Percentiles rank a stretch among this genome's conserved stretches.
These are phyloP conservation scores for Gymnoscopelus braueri DNA, from an alignment of 2,797 vertebrate species.

Conservation along the genomic window DNA sequence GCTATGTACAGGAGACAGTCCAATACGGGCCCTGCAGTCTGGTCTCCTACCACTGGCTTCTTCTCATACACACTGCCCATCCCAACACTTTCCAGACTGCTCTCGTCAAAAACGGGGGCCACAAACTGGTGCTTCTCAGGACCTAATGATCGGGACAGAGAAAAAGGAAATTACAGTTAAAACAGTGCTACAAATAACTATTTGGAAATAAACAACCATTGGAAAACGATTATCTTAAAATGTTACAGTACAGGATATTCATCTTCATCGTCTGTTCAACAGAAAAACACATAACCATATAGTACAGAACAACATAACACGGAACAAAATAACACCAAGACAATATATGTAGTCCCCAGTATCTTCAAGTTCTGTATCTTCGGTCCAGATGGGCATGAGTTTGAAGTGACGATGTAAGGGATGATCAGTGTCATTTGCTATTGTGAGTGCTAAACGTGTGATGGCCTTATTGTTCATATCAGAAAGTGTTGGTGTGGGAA, in stretches of 20 bases:
- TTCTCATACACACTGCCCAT: conserved; percentile 92
- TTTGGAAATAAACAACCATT: neutral
- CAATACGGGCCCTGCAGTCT: conserved; percentile 90
- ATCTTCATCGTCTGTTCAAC: too few species aligned
- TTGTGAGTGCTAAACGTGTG: too few species aligned
- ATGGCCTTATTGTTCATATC: too few species aligned
- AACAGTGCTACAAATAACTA: neutral
- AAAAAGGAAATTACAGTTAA: neutral
- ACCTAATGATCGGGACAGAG: conserved; percentile 74
- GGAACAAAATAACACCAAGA: neutral
- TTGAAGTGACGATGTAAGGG: too few species aligned
- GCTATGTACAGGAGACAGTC: conserved; percentile 95
- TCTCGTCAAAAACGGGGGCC: conserved; percentile 77
- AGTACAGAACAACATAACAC: neutral
- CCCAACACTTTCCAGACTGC: conserved; percentile 79
- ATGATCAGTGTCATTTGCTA: too few species aligned
- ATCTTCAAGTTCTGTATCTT: neutral
- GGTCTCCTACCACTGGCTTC: conserved; percentile 90
- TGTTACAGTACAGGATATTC: neutral
- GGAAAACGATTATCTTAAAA: neutral
- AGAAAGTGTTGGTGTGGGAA: too few species aligned
- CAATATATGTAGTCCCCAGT: neutral
- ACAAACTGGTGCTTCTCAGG: conserved; percentile 92
- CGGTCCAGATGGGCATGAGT: too few species aligned
- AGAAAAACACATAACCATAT: too few species aligned